phyloP scores from a whole-genome alignment of 2,797 vertebrate genomes.

The Neosilurus hyrtlii region DNA sequence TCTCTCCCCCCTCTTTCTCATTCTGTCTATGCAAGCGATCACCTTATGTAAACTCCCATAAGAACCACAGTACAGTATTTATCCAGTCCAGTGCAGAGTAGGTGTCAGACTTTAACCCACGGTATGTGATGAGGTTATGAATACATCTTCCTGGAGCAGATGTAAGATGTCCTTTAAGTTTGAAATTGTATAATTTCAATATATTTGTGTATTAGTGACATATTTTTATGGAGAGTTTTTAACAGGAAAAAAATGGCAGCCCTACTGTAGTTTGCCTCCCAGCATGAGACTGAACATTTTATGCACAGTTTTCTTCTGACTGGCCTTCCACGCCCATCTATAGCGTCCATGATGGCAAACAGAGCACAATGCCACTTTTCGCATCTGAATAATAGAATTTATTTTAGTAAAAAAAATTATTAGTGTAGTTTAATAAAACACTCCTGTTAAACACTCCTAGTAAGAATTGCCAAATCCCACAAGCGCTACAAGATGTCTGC shows the following conservation, averaged over 20 bases:
- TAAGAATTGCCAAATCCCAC: constrained; percentile 10
- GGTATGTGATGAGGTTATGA: not conserved
- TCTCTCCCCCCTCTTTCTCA: not conserved
- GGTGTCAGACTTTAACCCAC: constrained; percentile 11
- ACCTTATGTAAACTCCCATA: constrained; percentile 31
- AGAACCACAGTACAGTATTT: constrained; percentile 37
- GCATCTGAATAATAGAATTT: constrained; percentile 38
- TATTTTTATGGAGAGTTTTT: constrained; percentile 31
- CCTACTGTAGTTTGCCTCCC: constrained; percentile 66
- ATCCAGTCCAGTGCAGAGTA: constrained; percentile 14
- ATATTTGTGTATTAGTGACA: constrained; percentile 7
- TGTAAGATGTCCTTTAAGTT: not conserved
- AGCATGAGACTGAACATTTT: constrained; percentile 82
- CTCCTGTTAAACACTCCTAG: not conserved
- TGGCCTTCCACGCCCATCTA: constrained; percentile 42
- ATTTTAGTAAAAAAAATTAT: constrained; percentile 32
- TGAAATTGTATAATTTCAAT: constrained; percentile 9
- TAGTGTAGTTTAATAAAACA: not conserved
- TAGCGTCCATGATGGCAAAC: constrained; percentile 37
- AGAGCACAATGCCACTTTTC: constrained; percentile 54
- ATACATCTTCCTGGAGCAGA: constrained; percentile 15
- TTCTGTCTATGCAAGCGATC: not conserved
- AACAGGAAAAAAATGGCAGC: constrained; percentile 37
- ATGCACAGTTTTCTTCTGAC: constrained; percentile 42
- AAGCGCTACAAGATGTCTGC: not conserved